Base-by-base conservation (phyloP, 2,888 invertebrate genomes). In the Serrognathus titanus region DNA sequence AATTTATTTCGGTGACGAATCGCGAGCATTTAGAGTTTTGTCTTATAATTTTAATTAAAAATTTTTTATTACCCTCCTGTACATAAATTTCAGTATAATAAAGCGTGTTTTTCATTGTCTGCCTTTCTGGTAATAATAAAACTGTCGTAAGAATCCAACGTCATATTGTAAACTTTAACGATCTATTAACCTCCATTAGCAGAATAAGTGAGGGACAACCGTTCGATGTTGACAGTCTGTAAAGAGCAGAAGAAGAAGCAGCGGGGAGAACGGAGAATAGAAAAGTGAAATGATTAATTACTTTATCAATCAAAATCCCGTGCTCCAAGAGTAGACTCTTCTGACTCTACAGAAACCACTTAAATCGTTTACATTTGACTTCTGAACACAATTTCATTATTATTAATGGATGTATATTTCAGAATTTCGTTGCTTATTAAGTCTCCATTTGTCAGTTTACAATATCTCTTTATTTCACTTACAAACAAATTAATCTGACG, bases 241-340 rank as follows among this genome's bases (percentile, higher is more conserved):
- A 35, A 31, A 20, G 46, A 45, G n/a, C 20, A 38, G 16, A 46
- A 7, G 20, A 16, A 48, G 36, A 40, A 10, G 16, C 12, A 37
- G 35, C 36, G 12, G 45, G 16, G 45, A 20, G 51, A 51, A 51
- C 43, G 46, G 43, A 51, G 46, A 37, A 36, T 48, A 48, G 48
- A 66, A 66, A 65, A 66, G 61, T 63, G 59, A 63, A 65, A 66
- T 66, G 68, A 68, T 68, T 68, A 68, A 68, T 68, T 66, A 64
- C 66, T 66, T 64, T 63, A 64, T 66, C 66, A 66, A 68, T 68
- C 64, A 66, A 66, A 65, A 64, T 62, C 63, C 57, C 55, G 24
- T 31, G 24, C 53, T 53, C 41, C 48, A 36, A 48, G 43, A 54
- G 54, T 48, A 48, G 49, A 36, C 52, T 46, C 57, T 53, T 31